These are phyloP conservation scores for Ceratosolen fusciceps DNA, from an alignment of 1,140 invertebrate species.

Conservation along the genomic window DNA sequence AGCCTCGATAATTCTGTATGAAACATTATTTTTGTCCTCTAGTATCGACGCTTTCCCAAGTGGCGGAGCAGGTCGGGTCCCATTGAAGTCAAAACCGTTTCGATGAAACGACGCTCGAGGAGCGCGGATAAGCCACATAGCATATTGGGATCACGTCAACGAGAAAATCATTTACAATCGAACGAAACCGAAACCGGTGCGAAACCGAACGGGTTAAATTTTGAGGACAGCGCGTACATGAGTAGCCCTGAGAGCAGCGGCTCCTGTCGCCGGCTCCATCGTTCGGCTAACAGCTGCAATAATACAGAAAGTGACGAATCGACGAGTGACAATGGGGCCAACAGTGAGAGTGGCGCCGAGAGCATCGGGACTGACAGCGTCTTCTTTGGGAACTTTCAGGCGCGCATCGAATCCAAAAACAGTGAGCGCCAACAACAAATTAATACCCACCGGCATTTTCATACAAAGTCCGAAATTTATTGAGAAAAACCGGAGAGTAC, in stretches of 20 bases:
- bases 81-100: not conserved
- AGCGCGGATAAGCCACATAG: not conserved
- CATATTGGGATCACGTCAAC: not conserved
- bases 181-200: not conserved
- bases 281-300: constrained; percentile 50
- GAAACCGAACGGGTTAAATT: not conserved
- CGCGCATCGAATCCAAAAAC: not conserved
- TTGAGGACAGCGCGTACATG: constrained; percentile 77
- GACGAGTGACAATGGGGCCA: constrained; percentile 80
- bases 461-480: constrained; percentile 25
- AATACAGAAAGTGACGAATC: constrained; percentile 73
- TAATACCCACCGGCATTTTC: constrained; percentile 20
- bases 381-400: constrained; percentile 75
- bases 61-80: not conserved
- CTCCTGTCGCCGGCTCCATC: constrained; percentile 57
- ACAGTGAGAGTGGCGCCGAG: constrained; percentile 86
- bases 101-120: not conserved
- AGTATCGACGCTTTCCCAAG: constrained; percentile 29
- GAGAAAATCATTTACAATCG: not conserved
- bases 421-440: constrained; percentile 10
- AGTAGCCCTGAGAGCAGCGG: constrained; percentile 80
- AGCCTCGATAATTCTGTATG: too few species aligned
- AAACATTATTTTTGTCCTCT: not conserved
- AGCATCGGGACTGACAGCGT: constrained; percentile 88
- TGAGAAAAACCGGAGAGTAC: too few species aligned